Base-by-base conservation (phyloP, 2,797 vertebrate genomes). In the Tadarida brasiliensis region DNA sequence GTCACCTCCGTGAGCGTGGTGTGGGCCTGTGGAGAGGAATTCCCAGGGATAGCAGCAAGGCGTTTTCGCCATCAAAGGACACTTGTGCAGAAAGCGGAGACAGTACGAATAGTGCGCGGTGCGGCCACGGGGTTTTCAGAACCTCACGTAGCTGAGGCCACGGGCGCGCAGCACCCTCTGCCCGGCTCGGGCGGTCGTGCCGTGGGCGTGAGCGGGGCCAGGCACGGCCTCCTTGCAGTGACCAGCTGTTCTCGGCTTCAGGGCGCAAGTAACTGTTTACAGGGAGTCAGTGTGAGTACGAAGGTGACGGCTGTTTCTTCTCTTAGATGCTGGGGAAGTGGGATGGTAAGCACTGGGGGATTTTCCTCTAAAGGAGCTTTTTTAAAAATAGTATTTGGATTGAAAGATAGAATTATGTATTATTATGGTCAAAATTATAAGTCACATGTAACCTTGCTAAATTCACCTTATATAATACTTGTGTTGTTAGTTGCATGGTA, bases 181-280 rank as follows among this genome's bases (percentile, higher is more conserved):
- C 76, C 26, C 8, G 20, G 16, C 15, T 88, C 20, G 59, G 11
- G 44, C 78, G 77, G 30, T 59, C 51, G 57, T 80, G 63, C 61
- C 54, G 91, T 54, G 28, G 78, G 70, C 87, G 0, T 5, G 16
- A 78, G 10, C 11, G 28, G 67, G 67, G 22, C 91, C 76, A 90
- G 68, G 92, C 28, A 28, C 59, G 76, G 26, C 7, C 77, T 85
- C 94, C 14, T 63, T 33, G 70, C 87, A 49, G 89, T 94, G 85
- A 84, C 77, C 80, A 91, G 77, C 90, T 81, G 87, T 20, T 87
- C 89, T 77, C 90, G 35, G 51, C 90, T 35, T 96, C 94, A 20
- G 63, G 59, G 96, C 96, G 70, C 57, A n/a, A 93, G 85, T 91
- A 78, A 91, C 94, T 77, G 65, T 89, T 97, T 59, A 70, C 65